These are phyloP conservation scores for Heliconius erato DNA, from an alignment of 2,888 invertebrate species.

Conservation along the genomic window DNA sequence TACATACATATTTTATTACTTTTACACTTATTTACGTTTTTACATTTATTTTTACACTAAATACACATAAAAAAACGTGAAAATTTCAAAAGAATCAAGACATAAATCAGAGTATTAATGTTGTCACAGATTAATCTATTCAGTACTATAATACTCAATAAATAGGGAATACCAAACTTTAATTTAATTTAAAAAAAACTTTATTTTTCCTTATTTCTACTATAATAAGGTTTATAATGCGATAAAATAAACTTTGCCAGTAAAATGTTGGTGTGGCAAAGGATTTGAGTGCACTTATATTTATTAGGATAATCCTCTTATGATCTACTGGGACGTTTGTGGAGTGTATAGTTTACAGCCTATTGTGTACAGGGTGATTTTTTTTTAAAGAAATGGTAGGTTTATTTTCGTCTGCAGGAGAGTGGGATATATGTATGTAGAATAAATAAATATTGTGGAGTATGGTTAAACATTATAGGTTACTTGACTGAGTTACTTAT, in stretches of 20 bases:
- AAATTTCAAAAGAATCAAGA: slow-evolving; percentile 37
- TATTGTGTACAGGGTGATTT: slow-evolving; percentile 59
- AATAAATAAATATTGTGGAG: not conserved
- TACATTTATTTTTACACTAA: slow-evolving; percentile 37
- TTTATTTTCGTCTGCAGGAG: not conserved
- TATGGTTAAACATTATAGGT: not conserved
- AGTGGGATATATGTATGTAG: not conserved
- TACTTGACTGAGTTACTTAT: not conserved
- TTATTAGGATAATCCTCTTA: slow-evolving; percentile 81
- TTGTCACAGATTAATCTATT: slow-evolving; percentile 50
- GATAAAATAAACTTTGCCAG: slow-evolving; percentile 29
- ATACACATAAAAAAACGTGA: slow-evolving; percentile 24
- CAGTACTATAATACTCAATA: slow-evolving; percentile 49
- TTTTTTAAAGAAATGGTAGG: not conserved
- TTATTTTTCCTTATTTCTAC: not conserved
- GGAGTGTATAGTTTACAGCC: slow-evolving; percentile 57
- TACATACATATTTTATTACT: slow-evolving; percentile 31
- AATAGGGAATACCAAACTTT: slow-evolving; percentile 44
- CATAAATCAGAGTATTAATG: slow-evolving; percentile 54
- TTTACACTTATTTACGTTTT: slow-evolving; percentile 1
- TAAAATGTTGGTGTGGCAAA: slow-evolving; percentile 35
- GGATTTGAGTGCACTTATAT: slow-evolving; percentile 69
- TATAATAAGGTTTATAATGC: slow-evolving; percentile 37
- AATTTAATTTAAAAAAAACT: not conserved
- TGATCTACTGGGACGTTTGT: slow-evolving; percentile 53